Evolutionary conservation across 1,140 invertebrate species (phyloP).

Genomic region (Sycophila sp.): DNA sequence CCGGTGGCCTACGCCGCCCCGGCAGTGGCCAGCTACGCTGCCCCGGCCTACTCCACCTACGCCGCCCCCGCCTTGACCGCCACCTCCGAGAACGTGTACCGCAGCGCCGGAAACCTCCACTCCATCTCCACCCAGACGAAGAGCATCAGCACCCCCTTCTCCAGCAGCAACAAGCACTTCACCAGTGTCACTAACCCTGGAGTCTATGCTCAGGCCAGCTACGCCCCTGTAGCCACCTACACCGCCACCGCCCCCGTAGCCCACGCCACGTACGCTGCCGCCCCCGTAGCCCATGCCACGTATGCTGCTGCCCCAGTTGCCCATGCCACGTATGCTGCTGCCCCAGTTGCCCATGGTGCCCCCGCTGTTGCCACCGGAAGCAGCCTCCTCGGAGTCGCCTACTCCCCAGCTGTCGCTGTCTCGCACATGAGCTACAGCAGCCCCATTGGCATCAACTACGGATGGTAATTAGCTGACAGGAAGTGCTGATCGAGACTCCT

Average conservation of each 20-base stretch:
- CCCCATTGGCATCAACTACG: constrained; percentile 66
- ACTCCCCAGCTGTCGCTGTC: constrained; percentile 74
- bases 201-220: constrained; percentile 60
- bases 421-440: constrained; percentile 74
- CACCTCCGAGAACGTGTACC: constrained; percentile 71
- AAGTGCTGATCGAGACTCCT: too few species aligned
- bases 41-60: constrained; percentile 48
- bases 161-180: constrained; percentile 73
- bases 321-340: constrained; percentile 39
- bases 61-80: constrained; percentile 70
- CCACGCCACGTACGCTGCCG: background rate
- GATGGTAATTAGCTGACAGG: constrained; percentile 41
- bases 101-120: constrained; percentile 72
- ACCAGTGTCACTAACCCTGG: constrained; percentile 72
- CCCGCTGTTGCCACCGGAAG: background rate
- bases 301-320: constrained; percentile 59
- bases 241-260: background rate
- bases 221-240: constrained; percentile 39
- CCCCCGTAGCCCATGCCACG: background rate
- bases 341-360: background rate
- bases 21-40: constrained; percentile 52
- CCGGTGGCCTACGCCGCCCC: background rate
- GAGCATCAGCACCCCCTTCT: constrained; percentile 75
- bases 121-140: constrained; percentile 73
- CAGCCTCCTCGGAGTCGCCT: constrained; percentile 60